Base-by-base conservation (phyloP, 2,113 vertebrate species). In the Callorhinus ursinus region DNA sequence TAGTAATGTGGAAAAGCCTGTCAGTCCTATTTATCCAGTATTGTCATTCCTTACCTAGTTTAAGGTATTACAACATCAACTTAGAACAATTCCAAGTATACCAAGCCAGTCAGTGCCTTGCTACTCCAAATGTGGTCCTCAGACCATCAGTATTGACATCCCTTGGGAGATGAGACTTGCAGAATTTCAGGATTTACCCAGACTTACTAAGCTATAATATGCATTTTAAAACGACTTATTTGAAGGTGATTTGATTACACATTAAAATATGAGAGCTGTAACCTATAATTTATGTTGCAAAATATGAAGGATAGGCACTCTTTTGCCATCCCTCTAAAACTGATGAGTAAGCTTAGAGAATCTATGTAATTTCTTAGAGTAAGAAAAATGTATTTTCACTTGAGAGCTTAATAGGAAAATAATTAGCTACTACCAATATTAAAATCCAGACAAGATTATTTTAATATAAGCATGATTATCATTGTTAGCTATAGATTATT, bases 1-100 rank as follows among this genome's bases (percentile, higher is more conserved):
- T 87, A 92, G 46, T 74, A 92, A 74, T 74, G 31, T 85, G 59
- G 74, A 51, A 95, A 95, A 96, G 61, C 85, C 51, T 72, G 11
- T 49, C 86, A 22, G 8, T 69, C 55, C 33, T 91, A 26, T 79
- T 87, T 87, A 76, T 77, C 95, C 63, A 93, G 53, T 96, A 82
- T 53, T 74, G 53, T 88, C 77, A 87, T 67, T 77, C 24, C 39
- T 88, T 93, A n/a, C 8, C 3, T 57, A 93, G 21, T 80, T 42
- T 91, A 93, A 63, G n/a, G 51, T 94, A n/a, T 69, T 89, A 53
- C 51, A 82, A 81, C 33, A 55, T 53, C 51, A 89, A 13, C 77
- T 89, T 49, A 77, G 46, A 85, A 95, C 19, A 96, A 28, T 89
- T 65, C 39, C 42, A 93, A 57, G 36, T 28, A 36, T n/a, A 79